Conservation (phyloP, 1,140 invertebrate species). For the Aethina tumida region DNA sequence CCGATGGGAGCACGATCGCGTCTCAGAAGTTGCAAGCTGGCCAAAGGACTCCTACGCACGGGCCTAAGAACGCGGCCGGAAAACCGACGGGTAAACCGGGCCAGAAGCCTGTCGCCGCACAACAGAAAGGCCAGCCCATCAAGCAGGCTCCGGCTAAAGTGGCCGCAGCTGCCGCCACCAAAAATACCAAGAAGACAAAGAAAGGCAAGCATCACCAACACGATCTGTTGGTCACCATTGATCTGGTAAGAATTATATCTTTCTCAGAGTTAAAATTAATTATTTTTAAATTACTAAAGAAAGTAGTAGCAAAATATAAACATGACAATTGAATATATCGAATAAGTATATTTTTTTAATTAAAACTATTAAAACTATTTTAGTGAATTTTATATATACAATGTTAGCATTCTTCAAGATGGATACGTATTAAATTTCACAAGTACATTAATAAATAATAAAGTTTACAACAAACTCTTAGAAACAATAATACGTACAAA, state of each 20-base stretch:
- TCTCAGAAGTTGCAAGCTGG: constrained; percentile 56
- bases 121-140: constrained; percentile 40
- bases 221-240: constrained; percentile 71
- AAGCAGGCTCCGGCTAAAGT: constrained; percentile 44
- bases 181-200: constrained; percentile 62
- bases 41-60: constrained; percentile 44
- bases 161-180: constrained; percentile 47
- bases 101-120: constrained; percentile 39
- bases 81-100: constrained; percentile 48
- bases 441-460: too few relatives aligned
- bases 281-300: too few relatives aligned
- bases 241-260: constrained; percentile 52
- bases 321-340: too few relatives aligned
- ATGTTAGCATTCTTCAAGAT: too few relatives aligned
- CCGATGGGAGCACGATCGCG: constrained; percentile 52
- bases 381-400: too few relatives aligned
- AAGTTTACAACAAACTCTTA: too few relatives aligned
- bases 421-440: too few relatives aligned
- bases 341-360: too few relatives aligned
- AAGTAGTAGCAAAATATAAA: too few relatives aligned
- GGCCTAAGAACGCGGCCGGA: constrained; percentile 45
- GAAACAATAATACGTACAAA: too few relatives aligned
- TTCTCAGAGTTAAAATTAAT: not conserved
- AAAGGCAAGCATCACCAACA: constrained; percentile 71
- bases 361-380: too few relatives aligned